Evolutionary conservation across 2,888 invertebrate genomes (phyloP).

Genomic region (Eupsilia transversa): DNA sequence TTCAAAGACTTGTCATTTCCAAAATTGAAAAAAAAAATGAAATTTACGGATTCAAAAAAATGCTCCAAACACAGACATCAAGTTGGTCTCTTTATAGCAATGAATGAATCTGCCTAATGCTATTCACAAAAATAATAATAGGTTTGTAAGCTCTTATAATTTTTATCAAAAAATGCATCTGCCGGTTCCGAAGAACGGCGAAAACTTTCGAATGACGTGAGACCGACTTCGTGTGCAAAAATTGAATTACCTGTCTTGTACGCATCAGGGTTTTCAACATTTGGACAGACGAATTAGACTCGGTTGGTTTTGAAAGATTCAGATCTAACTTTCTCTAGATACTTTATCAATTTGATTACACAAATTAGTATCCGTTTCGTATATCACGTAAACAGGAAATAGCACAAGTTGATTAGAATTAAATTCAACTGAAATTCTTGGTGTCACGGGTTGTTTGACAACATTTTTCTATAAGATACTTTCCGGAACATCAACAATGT

Average conservation of each 20-base stretch:
- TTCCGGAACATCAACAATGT: not conserved
- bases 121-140: constrained; percentile 49
- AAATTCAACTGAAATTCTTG: not conserved
- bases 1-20: not conserved
- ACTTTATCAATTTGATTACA: constrained; percentile 21
- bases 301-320: constrained; percentile 29
- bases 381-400: not conserved
- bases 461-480: not conserved
- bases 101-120: constrained; percentile 10
- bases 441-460: not conserved
- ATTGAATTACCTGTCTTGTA: constrained; percentile 24
- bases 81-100: not conserved
- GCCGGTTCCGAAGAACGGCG: constrained; percentile 47
- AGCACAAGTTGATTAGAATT: not conserved
- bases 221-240: constrained; percentile 40
- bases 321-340: constrained; percentile 14
- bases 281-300: constrained; percentile 17
- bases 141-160: constrained; percentile 45
- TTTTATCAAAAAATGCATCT: constrained; percentile 63
- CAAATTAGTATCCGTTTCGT: not conserved
- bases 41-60: not conserved
- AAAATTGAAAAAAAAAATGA: not conserved
- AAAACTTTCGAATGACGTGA: constrained; percentile 60
- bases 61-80: not conserved
- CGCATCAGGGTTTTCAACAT: constrained; percentile 36